phyloP scores from a whole-genome alignment of 2,888 invertebrate genomes.

The Synergus japonicus region DNA sequence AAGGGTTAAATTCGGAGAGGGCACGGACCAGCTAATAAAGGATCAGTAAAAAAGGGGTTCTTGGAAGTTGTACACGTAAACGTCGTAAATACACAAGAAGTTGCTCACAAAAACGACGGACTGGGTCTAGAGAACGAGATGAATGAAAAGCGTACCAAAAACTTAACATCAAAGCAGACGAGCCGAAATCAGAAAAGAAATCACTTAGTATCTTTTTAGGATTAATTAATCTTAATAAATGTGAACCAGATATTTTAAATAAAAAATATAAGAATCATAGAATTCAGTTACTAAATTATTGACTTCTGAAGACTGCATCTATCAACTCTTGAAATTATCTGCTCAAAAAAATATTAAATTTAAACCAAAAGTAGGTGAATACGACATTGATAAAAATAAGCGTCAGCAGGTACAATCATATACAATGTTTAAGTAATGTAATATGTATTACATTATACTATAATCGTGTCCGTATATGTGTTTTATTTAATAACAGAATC shows the following conservation, averaged over 20 bases:
- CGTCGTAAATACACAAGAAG: constrained; percentile 17
- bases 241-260: too few relatives aligned
- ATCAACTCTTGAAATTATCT: neutral
- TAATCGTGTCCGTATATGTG: neutral
- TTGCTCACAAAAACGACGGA: constrained; percentile 4
- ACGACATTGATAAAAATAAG: neutral
- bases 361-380: neutral
- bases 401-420: neutral
- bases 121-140: neutral
- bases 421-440: constrained; percentile 16
- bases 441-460: constrained; percentile 12
- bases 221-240: too few relatives aligned
- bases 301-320: neutral
- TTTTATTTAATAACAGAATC: constrained; percentile 16
- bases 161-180: constrained; percentile 8
- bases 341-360: neutral
- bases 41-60: neutral
- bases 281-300: neutral
- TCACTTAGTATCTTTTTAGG: neutral
- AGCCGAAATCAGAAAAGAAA: constrained; percentile 13
- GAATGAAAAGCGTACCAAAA: constrained; percentile 22
- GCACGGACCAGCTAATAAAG: neutral
- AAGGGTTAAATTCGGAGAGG: neutral
- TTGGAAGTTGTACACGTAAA: neutral
- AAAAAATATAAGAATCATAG: too few relatives aligned